These are phyloP conservation scores for Jordanella pulchra DNA, from an alignment of 2,797 vertebrate species.

Conservation along the genomic window DNA sequence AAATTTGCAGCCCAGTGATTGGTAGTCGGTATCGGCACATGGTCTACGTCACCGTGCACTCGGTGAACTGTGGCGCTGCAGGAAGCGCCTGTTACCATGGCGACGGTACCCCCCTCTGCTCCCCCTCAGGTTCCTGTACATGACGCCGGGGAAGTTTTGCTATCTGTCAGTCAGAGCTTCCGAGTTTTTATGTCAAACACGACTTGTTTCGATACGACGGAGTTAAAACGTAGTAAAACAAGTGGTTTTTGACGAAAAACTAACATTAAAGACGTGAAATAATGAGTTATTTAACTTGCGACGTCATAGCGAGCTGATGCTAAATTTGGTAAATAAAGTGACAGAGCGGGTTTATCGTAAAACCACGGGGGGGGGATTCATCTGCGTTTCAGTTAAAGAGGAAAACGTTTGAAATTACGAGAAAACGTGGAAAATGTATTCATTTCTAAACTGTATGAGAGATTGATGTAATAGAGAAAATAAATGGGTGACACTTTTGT, in stretches of 20 bases:
- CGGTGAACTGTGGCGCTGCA: not conserved
- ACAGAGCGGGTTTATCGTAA: not conserved
- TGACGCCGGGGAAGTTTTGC: not conserved
- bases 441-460: too few species aligned
- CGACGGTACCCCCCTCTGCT: not conserved
- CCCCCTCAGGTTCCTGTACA: not conserved
- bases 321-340: not conserved
- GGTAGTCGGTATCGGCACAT: constrained; percentile 34
- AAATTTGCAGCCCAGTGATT: not conserved
- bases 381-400: too few species aligned
- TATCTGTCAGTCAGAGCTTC: constrained; percentile 39
- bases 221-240: not conserved
- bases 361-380: not conserved
- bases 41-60: constrained; percentile 21
- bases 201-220: not conserved
- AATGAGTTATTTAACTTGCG: not conserved
- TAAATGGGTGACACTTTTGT: too few species aligned
- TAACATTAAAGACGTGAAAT: not conserved
- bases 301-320: not conserved
- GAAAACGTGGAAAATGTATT: too few species aligned
- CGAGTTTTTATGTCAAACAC: not conserved
- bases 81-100: constrained; percentile 34
- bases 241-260: not conserved
- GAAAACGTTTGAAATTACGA: too few species aligned
- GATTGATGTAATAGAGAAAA: too few species aligned